A percentile compares a stretch with the other conserved stretches of the same genome.
Evolutionary conservation across 2,797 vertebrate species (phyloP).

Genomic region (Periophthalmus magnuspinnatus): DNA sequence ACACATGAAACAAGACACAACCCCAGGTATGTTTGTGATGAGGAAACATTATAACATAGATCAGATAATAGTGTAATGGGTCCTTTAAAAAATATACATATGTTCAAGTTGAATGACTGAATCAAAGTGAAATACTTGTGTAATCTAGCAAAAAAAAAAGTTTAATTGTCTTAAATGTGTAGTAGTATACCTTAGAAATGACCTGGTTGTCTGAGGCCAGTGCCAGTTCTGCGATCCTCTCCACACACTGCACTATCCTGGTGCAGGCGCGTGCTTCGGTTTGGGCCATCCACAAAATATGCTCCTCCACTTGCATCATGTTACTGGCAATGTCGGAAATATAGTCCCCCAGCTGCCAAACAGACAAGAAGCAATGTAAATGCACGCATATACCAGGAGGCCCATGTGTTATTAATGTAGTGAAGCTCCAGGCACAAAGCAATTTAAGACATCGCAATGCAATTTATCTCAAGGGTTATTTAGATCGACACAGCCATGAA

Average conservation of each 20-base stretch:
- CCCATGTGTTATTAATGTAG: not conserved
- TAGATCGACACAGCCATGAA: not conserved
- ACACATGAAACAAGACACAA: too few species aligned
- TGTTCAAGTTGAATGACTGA: too few species aligned
- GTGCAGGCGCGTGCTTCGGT: slow-evolving; percentile 87
- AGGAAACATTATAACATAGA: too few species aligned
- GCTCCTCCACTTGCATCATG: slow-evolving; percentile 89
- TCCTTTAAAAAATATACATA: too few species aligned
- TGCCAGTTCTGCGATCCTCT: slow-evolving; percentile 80
- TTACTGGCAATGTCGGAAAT: slow-evolving; percentile 88
- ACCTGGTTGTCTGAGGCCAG: slow-evolving; percentile 75
- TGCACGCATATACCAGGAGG: not conserved
- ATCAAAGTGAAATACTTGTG: too few species aligned
- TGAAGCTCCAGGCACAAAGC: not conserved
- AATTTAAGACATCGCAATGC: not conserved
- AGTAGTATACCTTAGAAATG: slow-evolving; percentile 83
- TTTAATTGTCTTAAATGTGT: too few species aligned
- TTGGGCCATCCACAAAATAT: slow-evolving; percentile 90
- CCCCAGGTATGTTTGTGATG: too few species aligned
- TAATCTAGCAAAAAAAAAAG: too few species aligned
- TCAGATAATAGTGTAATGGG: too few species aligned
- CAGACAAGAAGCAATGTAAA: not conserved
- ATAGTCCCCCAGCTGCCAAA: slow-evolving; percentile 78
- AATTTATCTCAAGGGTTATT: not conserved
- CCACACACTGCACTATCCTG: slow-evolving; percentile 87